Percentiles rank a stretch among this genome's conserved stretches.
Evolutionary conservation across 2,888 invertebrate species (phyloP).

Genomic region (Actias luna): DNA sequence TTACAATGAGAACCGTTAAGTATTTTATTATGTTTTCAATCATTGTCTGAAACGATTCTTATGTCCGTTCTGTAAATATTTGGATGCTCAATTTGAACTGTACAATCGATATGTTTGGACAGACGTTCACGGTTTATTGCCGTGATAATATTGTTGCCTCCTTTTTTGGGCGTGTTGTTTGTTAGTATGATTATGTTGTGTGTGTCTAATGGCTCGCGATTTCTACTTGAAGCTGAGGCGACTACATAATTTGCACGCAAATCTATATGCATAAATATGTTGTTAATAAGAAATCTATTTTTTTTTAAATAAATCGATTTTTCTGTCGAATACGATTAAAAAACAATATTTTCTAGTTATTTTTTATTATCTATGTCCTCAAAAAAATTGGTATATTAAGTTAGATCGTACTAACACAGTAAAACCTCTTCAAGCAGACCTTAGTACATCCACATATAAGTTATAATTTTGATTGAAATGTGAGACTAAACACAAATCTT

Average conservation of each 20-base stretch:
- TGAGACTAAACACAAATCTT: not conserved
- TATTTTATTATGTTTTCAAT: constrained; percentile 35
- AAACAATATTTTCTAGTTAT: not conserved
- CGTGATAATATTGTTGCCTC: constrained; percentile 37
- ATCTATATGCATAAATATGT: not conserved
- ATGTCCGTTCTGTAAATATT: constrained; percentile 38
- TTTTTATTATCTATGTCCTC: not conserved
- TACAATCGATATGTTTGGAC: constrained; percentile 16
- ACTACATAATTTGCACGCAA: not conserved
- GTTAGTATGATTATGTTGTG: not conserved
- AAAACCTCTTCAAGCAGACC: not conserved
- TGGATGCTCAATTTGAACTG: constrained; percentile 32
- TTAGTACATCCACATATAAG: not conserved
- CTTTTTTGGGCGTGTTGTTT: constrained; percentile 24
- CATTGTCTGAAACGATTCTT: constrained; percentile 40
- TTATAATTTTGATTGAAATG: not conserved
- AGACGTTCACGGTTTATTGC: constrained; percentile 30
- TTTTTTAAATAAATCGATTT: not conserved
- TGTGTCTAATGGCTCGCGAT: not conserved
- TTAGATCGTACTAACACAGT: not conserved
- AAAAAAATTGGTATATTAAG: too few species aligned
- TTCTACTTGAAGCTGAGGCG: constrained; percentile 8
- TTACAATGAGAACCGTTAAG: constrained; percentile 32
- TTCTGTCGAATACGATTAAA: not conserved
- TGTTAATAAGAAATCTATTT: not conserved